These are phyloP conservation scores for Mobula birostris DNA, from an alignment of 2,113 vertebrate species.

Conservation along the genomic window DNA sequence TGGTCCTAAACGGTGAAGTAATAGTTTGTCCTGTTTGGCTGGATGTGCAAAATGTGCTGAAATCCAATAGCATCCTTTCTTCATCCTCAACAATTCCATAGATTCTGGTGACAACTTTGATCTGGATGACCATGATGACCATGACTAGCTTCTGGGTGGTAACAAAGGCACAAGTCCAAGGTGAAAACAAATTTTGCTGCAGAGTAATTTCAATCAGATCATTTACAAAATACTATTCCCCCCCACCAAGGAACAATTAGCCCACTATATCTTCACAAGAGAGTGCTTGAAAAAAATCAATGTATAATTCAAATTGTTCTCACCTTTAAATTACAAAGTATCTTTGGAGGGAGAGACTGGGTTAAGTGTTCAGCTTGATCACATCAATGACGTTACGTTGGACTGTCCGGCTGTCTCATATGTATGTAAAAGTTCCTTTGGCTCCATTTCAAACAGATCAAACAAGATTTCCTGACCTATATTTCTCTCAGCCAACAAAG, in stretches of 20 bases:
- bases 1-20: neutral
- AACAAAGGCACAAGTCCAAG: neutral
- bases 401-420: too few species aligned
- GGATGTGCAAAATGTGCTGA: neutral
- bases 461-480: too few species aligned
- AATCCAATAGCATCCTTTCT: neutral
- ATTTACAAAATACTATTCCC: neutral
- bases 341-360: too few species aligned
- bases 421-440: too few species aligned
- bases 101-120: neutral
- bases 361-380: too few species aligned
- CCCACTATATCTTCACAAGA: neutral
- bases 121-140: neutral
- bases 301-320: neutral
- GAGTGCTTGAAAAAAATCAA: neutral
- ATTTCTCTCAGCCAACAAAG: too few species aligned
- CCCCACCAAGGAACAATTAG: neutral
- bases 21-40: neutral
- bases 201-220: neutral
- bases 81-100: neutral
- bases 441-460: too few species aligned
- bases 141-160: neutral
- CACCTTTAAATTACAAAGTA: constrained; percentile 17
- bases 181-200: neutral
- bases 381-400: too few species aligned